phyloP scores from a whole-genome alignment of 2,113 vertebrate species.

The Gymnocephalus cernua region DNA sequence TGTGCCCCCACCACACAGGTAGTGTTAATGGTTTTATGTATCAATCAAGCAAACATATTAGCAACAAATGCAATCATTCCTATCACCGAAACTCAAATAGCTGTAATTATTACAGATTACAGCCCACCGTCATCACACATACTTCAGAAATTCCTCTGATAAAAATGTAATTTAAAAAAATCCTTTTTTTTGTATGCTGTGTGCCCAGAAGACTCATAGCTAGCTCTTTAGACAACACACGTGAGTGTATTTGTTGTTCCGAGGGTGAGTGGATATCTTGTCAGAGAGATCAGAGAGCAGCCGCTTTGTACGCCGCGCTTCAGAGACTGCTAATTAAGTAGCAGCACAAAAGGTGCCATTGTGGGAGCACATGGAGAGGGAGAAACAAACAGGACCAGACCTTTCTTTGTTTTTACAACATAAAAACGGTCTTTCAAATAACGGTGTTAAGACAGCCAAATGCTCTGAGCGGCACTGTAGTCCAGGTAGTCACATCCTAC shows the following conservation, averaged over 20 bases:
- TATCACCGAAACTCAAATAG: not conserved
- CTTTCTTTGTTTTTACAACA: slow-evolving; percentile 18
- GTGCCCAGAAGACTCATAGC: not conserved
- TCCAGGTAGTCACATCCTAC: not conserved
- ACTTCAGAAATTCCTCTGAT: not conserved
- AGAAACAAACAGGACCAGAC: slow-evolving; percentile 16
- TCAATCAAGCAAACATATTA: not conserved
- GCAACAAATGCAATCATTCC: not conserved
- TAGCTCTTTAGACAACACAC: slow-evolving; percentile 27
- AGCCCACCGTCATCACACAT: slow-evolving; percentile 22
- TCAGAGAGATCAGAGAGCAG: slow-evolving; percentile 46
- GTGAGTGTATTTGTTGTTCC: slow-evolving; percentile 4
- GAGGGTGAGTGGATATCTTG: slow-evolving; percentile 39
- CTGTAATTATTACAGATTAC: not conserved
- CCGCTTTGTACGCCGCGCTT: slow-evolving; percentile 20
- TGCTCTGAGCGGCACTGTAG: not conserved
- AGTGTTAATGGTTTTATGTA: not conserved
- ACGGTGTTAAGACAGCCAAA: not conserved
- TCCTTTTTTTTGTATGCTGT: not conserved
- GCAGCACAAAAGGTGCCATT: slow-evolving; percentile 51
- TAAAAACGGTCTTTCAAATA: slow-evolving; percentile 20
- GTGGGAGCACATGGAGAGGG: slow-evolving; percentile 26
- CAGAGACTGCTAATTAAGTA: slow-evolving; percentile 67
- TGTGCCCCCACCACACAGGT: not conserved
- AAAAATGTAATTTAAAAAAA: slow-evolving; percentile 27